phyloP scores from a whole-genome alignment of 2,113 vertebrate species.

The Hypanus sabinus region DNA sequence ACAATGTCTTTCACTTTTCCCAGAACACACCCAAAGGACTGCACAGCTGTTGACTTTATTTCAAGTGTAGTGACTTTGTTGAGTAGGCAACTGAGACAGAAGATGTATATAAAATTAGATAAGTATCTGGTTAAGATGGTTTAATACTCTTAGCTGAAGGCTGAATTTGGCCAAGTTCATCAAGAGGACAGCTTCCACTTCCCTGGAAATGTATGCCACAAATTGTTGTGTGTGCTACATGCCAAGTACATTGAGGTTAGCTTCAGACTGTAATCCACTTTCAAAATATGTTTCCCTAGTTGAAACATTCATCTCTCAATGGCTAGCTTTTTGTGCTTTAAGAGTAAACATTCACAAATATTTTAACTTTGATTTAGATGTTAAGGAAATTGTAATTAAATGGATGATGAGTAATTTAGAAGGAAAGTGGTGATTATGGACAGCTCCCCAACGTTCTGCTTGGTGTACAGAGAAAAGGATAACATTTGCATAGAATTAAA shows the following conservation, averaged over 20 bases:
- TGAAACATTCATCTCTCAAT: neutral
- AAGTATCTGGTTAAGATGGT: neutral
- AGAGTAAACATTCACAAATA: neutral
- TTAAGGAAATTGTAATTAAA: neutral
- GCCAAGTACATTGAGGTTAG: too few species aligned
- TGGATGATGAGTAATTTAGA: neutral
- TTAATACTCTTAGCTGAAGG: neutral
- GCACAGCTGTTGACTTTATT: neutral
- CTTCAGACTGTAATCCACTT: too few species aligned
- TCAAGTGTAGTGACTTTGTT: neutral
- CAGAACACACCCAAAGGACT: neutral
- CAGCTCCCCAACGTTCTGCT: neutral
- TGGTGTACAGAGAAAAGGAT: neutral
- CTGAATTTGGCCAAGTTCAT: neutral
- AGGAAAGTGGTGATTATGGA: neutral
- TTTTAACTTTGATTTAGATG: neutral
- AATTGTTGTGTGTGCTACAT: too few species aligned
- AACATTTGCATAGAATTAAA: neutral
- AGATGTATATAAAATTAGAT: neutral
- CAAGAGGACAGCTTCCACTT: neutral
- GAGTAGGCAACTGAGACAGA: neutral
- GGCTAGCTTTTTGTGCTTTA: neutral
- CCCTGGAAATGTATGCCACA: too few species aligned
- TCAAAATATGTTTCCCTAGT: too few species aligned
- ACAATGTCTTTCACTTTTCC: neutral